A percentile compares a stretch with the other conserved stretches of the same genome.
Evolutionary conservation across 2,888 invertebrate species (phyloP).

Genomic region (Ennomos quercinarius): DNA sequence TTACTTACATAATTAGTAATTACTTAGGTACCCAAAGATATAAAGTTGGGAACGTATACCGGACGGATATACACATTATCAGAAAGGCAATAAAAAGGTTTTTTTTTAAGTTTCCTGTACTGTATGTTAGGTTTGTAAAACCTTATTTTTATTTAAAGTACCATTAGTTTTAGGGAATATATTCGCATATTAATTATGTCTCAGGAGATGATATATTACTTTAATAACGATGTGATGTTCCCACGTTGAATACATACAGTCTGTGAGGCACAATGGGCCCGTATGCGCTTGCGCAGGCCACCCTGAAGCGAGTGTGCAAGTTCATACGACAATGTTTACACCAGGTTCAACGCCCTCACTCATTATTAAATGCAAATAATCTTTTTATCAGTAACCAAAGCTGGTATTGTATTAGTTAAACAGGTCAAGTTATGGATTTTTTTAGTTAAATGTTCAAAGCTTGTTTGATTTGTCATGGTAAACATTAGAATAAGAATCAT

Average conservation of each 20-base stretch:
- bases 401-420: slow-evolving; percentile 7
- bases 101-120: too few species aligned
- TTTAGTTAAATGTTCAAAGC: slow-evolving; percentile 8
- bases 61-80: too few species aligned
- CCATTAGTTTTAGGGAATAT: too few species aligned
- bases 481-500: too few species aligned
- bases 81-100: too few species aligned
- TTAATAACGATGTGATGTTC: slow-evolving; percentile 57
- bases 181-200: slow-evolving; percentile 27
- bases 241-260: slow-evolving; percentile 67
- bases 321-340: slow-evolving; percentile 44
- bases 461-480: slow-evolving; percentile 4
- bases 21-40: too few species aligned
- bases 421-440: slow-evolving; percentile 10
- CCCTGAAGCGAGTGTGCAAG: slow-evolving; percentile 60
- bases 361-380: slow-evolving; percentile 56
- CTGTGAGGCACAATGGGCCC: slow-evolving; percentile 74
- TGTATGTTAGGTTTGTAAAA: too few species aligned
- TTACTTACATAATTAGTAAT: too few species aligned
- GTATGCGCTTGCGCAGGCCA: slow-evolving; percentile 67
- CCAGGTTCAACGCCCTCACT: slow-evolving; percentile 61
- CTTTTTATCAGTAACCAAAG: slow-evolving; percentile 31
- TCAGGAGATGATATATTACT: slow-evolving; percentile 41
- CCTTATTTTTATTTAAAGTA: too few species aligned
- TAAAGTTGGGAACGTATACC: too few species aligned